Evolutionary conservation across 1,140 invertebrate species (phyloP).

Genomic region (Drosophila repletoides): DNA sequence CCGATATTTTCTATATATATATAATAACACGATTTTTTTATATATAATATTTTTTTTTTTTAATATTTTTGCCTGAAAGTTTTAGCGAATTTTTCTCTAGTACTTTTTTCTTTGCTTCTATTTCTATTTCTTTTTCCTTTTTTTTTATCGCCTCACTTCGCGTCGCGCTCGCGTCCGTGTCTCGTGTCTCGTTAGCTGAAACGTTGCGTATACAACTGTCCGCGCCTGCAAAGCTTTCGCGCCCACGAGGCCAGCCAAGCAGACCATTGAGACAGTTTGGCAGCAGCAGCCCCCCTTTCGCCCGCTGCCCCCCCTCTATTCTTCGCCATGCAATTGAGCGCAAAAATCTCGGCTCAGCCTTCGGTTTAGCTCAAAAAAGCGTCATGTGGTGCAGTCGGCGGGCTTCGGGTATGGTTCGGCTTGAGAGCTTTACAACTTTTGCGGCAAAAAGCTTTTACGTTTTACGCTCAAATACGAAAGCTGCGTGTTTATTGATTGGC

Average conservation of each 20-base stretch:
- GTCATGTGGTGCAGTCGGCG: constrained; percentile 54
- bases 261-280: constrained; percentile 42
- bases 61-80: neutral
- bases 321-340: constrained; percentile 57
- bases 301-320: constrained; percentile 7
- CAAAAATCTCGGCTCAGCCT: constrained; percentile 27
- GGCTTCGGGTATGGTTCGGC: neutral
- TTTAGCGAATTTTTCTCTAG: too few relatives aligned
- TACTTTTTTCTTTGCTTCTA: too few relatives aligned
- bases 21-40: neutral
- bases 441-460: constrained; percentile 67
- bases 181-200: constrained; percentile 71
- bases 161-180: constrained; percentile 70
- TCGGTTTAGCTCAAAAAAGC: constrained; percentile 46
- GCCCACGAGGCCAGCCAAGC: constrained; percentile 64
- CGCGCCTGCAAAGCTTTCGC: constrained; percentile 70
- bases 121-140: too few relatives aligned
- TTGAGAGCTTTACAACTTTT: constrained; percentile 56
- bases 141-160: constrained; percentile 22
- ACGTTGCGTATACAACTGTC: constrained; percentile 81
- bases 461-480: constrained; percentile 74
- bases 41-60: neutral
- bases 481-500: constrained; percentile 48
- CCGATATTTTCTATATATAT: constrained; percentile 15
- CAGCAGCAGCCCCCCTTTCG: constrained; percentile 33